These are phyloP conservation scores for Caiman crocodilus DNA, from an alignment of 2,797 vertebrate genomes.

Conservation along the genomic window DNA sequence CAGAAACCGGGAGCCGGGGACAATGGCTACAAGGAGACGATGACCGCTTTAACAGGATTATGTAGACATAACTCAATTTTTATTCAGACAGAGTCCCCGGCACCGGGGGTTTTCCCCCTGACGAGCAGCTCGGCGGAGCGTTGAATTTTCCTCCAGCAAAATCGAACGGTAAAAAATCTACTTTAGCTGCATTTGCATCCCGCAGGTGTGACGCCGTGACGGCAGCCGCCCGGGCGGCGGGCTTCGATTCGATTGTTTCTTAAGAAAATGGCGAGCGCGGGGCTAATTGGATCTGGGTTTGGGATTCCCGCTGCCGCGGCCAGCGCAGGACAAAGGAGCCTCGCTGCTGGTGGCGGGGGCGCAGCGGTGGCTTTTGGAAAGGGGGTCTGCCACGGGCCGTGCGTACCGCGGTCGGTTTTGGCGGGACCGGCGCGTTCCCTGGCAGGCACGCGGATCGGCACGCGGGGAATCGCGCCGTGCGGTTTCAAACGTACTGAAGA, in stretches of 20 bases:
- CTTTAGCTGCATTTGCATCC: background rate
- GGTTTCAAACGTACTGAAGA: slow-evolving; percentile 44
- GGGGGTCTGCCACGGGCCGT: background rate
- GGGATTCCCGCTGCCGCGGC: slow-evolving; percentile 36
- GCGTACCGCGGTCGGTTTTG: background rate
- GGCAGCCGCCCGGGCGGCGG: background rate
- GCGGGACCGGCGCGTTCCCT: background rate
- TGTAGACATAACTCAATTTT: slow-evolving; percentile 40
- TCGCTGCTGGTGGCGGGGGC: background rate
- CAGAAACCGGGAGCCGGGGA: slow-evolving; percentile 15
- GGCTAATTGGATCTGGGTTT: slow-evolving; percentile 47
- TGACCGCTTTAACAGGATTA: slow-evolving; percentile 16
- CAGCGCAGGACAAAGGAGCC: slow-evolving; percentile 34
- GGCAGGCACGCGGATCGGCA: slow-evolving; percentile 1
- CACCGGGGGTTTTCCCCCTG: background rate
- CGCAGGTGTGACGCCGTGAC: background rate
- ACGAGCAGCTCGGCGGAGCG: slow-evolving; percentile 15
- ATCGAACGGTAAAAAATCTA: background rate
- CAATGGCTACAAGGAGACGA: slow-evolving; percentile 10
- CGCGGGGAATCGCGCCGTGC: background rate
- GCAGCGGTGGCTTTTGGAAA: slow-evolving; percentile 31
- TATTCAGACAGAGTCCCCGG: slow-evolving; percentile 45
- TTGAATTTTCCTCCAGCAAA: background rate
- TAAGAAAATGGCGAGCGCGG: slow-evolving; percentile 43
- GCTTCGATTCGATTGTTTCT: slow-evolving; percentile 27